Conservation (phyloP, 2,888 invertebrate genomes). For the Caprella mutica region DNA sequence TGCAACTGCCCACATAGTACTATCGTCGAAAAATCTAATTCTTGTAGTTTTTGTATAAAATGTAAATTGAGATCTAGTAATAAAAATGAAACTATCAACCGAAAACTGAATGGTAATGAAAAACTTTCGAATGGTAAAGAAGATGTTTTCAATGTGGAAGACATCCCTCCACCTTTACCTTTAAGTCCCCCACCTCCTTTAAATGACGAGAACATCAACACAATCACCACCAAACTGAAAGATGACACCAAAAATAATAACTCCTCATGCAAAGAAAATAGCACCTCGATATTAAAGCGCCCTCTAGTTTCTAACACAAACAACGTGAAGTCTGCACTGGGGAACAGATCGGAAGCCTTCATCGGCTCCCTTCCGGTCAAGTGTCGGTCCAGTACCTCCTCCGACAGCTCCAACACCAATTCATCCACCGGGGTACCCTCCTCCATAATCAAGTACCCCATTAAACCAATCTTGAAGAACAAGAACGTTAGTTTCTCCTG, state of each 20-base stretch:
- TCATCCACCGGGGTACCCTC: slow-evolving; percentile 4
- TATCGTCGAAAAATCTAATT: too few relatives aligned
- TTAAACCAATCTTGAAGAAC: slow-evolving; percentile 6
- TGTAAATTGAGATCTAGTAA: too few relatives aligned
- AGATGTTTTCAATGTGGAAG: background rate
- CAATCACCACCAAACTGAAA: background rate
- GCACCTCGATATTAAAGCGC: too few relatives aligned
- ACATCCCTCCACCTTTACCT: slow-evolving; percentile 6
- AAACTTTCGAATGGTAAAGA: too few relatives aligned
- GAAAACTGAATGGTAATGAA: background rate
- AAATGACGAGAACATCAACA: background rate
- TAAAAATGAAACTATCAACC: background rate
- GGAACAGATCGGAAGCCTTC: slow-evolving; percentile 18
- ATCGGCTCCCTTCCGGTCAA: slow-evolving; percentile 22
- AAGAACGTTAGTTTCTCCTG: background rate
- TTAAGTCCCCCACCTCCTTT: slow-evolving; percentile 3
- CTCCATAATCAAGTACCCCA: background rate
- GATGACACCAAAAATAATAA: background rate
- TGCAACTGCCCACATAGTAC: too few relatives aligned
- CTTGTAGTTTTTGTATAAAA: background rate
- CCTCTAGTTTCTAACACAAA: too few relatives aligned
- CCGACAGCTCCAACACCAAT: slow-evolving; percentile 23
- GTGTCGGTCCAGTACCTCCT: slow-evolving; percentile 29
- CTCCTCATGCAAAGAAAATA: too few relatives aligned
- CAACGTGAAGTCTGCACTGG: too few relatives aligned